phyloP scores from a whole-genome alignment of 2,888 invertebrate genomes.

The Brachyopa scutellaris region DNA sequence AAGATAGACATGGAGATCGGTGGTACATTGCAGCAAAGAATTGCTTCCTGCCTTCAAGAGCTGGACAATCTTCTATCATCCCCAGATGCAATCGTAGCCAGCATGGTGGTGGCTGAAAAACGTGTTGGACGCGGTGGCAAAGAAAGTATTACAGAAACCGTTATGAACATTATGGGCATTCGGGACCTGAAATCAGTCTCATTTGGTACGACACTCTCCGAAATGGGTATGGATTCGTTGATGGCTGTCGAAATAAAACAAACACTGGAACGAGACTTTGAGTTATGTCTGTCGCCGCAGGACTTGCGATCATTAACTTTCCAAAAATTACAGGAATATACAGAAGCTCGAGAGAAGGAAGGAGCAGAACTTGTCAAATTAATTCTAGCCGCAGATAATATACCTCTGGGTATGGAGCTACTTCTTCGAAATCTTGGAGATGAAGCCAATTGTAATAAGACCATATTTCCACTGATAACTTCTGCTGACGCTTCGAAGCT shows the following conservation, averaged over 20 bases:
- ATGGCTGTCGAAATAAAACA: constrained; percentile 99
- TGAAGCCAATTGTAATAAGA: constrained; percentile 83
- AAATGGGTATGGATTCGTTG: constrained; percentile 98
- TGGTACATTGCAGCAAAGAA: constrained; percentile 93
- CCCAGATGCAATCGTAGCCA: constrained; percentile 87
- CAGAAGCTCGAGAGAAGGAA: constrained; percentile 76
- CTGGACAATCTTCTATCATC: constrained; percentile 89
- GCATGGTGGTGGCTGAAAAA: constrained; percentile 95
- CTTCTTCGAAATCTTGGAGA: constrained; percentile 86
- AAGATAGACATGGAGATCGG: constrained; percentile 87
- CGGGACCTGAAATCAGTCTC: constrained; percentile 88
- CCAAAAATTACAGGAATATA: constrained; percentile 80
- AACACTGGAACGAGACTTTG: constrained; percentile 93
- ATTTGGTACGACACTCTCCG: constrained; percentile 89
- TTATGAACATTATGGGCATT: constrained; percentile 87
- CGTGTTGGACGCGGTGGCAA: constrained; percentile 84
- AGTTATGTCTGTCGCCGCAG: constrained; percentile 92
- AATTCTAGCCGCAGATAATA: constrained; percentile 77
- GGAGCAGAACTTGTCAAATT: constrained; percentile 77
- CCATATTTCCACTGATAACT: constrained; percentile 83
- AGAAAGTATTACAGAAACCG: constrained; percentile 88
- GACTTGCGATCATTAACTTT: constrained; percentile 92
- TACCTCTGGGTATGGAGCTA: constrained; percentile 83
- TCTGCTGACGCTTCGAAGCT: constrained; percentile 74
- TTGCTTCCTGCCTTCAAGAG: constrained; percentile 90